Evolutionary conservation across 2,113 vertebrate genomes (phyloP).

Genomic region (Pterocles gutturalis): DNA sequence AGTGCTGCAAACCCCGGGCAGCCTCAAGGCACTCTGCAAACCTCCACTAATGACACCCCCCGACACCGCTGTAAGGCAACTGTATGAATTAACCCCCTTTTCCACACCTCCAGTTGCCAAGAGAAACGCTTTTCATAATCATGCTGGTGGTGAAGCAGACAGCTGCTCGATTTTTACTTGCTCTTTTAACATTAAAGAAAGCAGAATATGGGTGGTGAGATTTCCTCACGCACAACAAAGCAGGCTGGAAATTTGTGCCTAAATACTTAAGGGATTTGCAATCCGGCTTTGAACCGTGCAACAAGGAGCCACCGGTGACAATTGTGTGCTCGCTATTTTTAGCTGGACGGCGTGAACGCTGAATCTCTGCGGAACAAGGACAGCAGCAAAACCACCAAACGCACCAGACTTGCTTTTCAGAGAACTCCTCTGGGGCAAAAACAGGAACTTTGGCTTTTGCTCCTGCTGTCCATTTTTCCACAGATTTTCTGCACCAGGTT

Average conservation of each 20-base stretch:
- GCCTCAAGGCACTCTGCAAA: neutral
- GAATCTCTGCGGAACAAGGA: neutral
- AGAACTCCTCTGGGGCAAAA: neutral
- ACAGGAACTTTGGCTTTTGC: neutral
- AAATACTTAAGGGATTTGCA: neutral
- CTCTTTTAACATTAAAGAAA: neutral
- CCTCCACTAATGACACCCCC: neutral
- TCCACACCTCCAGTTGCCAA: conserved; percentile 18
- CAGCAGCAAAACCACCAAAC: neutral
- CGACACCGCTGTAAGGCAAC: neutral
- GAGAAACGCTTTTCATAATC: neutral
- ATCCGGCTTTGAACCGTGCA: neutral
- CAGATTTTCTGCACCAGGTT: neutral
- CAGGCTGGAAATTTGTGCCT: neutral
- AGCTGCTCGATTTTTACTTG: neutral
- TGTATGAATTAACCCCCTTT: neutral
- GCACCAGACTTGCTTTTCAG: neutral
- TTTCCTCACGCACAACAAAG: neutral
- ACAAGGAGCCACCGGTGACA: neutral
- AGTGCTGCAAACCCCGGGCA: neutral
- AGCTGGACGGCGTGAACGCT: neutral
- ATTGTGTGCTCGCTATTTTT: neutral
- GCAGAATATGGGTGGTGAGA: neutral
- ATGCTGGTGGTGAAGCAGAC: neutral
- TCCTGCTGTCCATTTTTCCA: neutral